Evolutionary conservation across 30 jellyfish, hydroid and myxozoan genomes (phyloP), one percentile per base, ranked within the genome.

Genomic region (Hydractinia echinata): DNA sequence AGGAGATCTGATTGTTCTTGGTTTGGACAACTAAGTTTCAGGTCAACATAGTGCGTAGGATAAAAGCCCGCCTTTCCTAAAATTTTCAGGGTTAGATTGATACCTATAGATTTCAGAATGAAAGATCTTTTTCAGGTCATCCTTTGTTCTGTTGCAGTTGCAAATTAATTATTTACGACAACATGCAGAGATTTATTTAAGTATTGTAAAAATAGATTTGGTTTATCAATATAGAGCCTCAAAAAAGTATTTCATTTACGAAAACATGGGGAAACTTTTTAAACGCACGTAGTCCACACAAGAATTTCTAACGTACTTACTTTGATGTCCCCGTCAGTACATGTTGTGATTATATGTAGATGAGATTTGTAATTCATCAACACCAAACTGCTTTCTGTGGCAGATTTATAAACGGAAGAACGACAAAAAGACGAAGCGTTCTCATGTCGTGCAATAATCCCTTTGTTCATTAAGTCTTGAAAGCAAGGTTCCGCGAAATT

Each of bases 331-430:
- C 19, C 39, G 51, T 64, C 51, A 64, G 74, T 44, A 64, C 74
- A 64, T 64, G 19, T 64, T 64, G 74, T 64, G 19, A 64, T 64
- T 7, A 64, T 13, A 51, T 64, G 74, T 7, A 64, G 51, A 13
- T 64, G 74, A n/a, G 19, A 44, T 64, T 64, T 64, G 18, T n/a
- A 64, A 64, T 64, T 64, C 74, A 64, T n/a, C 74, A 64, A 64
- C 4, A 64, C 74, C 6, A 64, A 64, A 64, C 19, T 51, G 39
- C 39, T 64, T 7, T 51, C 74, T 7, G 19, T 9, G 0, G 19
- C 74, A 64, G 18, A 6, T 51, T 64, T 64, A 64, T 64, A 64
- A 64, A 64, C 18, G 19, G 74, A 64, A 9, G 74, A 64, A 64
- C 39, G 74, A 13, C 74, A 64, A n/a, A 13, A 51, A 7, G 74